phyloP scores from a whole-genome alignment of 64 coral and sea anemone genomes.

The Dendrophyllia cribrosa region DNA sequence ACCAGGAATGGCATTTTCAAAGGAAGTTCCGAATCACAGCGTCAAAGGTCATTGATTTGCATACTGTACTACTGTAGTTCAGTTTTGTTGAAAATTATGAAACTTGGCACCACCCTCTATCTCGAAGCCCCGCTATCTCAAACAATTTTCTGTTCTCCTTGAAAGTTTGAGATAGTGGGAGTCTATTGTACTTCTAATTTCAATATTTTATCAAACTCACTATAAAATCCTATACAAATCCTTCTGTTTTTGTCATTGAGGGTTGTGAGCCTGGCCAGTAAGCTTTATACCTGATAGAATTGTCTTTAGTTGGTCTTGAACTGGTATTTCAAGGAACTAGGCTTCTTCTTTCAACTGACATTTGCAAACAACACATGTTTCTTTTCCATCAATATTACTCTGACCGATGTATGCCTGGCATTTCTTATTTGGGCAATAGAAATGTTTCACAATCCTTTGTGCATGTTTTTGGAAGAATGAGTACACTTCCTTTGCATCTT shows the following conservation, averaged over 20 bases:
- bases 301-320: constrained; percentile 34
- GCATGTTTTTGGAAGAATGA: constrained; percentile 28
- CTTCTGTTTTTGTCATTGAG: too few relatives aligned
- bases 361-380: neutral
- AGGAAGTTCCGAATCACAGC: constrained; percentile 56
- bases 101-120: too few relatives aligned
- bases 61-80: too few relatives aligned
- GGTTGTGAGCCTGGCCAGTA: too few relatives aligned
- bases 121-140: too few relatives aligned
- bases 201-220: too few relatives aligned
- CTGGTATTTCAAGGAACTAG: constrained; percentile 55
- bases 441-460: constrained; percentile 56
- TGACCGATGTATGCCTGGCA: constrained; percentile 21
- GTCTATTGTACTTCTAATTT: too few relatives aligned
- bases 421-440: constrained; percentile 39
- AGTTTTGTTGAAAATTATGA: too few relatives aligned
- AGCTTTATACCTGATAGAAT: constrained; percentile 6
- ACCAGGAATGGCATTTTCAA: neutral
- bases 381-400: neutral
- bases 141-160: too few relatives aligned
- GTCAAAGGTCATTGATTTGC: too few relatives aligned
- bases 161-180: too few relatives aligned
- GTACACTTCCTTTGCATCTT: constrained; percentile 32
- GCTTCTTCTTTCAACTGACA: neutral
- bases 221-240: too few relatives aligned